Conservation (phyloP, 2,797 vertebrate genomes). For the Tapirus indicus region DNA sequence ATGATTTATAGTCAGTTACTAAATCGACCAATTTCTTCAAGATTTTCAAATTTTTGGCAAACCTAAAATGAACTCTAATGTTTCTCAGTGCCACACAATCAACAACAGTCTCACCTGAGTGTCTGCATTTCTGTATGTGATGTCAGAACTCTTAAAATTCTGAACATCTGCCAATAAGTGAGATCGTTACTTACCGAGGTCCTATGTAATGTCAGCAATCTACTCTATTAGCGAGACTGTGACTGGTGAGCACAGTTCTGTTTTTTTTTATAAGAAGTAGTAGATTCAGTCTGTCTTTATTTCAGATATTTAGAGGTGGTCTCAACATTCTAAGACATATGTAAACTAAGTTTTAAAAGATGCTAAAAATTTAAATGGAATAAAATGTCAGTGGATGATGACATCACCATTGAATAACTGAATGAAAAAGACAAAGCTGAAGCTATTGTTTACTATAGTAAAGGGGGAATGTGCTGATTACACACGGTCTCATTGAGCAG, state of each 20-base stretch:
- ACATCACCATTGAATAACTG: neutral
- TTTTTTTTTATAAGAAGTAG: neutral
- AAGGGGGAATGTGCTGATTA: neutral
- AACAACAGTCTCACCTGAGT: neutral
- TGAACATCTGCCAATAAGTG: neutral
- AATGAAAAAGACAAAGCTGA: neutral
- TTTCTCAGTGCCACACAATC: neutral
- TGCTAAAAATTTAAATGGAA: neutral
- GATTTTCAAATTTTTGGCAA: neutral
- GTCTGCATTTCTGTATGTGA: neutral
- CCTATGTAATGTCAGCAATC: neutral
- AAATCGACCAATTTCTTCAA: neutral
- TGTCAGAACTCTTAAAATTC: neutral
- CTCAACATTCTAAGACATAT: neutral
- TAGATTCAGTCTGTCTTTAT: neutral
- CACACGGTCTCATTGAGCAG: neutral
- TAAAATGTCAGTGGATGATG: neutral
- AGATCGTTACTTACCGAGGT: neutral
- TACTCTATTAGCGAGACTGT: neutral
- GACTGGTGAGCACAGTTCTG: neutral
- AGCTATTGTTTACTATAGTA: neutral
- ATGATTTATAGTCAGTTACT: neutral
- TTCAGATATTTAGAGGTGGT: neutral
- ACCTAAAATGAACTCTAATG: neutral
- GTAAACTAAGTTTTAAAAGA: neutral